Evolutionary conservation across 2,888 invertebrate genomes (phyloP).

Genomic region (Chloroclystis v-ata): DNA sequence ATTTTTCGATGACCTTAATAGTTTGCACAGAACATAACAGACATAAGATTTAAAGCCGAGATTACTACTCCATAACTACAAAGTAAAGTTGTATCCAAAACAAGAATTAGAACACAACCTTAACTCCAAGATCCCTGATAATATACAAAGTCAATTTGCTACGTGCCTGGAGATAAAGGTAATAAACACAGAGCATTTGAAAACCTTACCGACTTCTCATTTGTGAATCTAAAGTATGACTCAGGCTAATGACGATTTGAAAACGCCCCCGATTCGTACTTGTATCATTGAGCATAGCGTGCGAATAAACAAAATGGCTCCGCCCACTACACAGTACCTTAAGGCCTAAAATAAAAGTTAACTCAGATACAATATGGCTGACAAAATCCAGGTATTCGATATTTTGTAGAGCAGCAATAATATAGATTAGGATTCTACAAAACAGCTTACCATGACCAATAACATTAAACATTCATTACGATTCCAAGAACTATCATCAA

Average conservation of each 20-base stretch:
- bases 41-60: too few species aligned
- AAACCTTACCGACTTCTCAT: constrained; percentile 8
- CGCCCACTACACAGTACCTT: constrained; percentile 54
- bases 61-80: too few species aligned
- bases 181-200: not conserved
- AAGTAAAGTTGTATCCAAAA: too few species aligned
- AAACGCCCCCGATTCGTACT: too few species aligned
- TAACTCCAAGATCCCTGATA: constrained; percentile 22
- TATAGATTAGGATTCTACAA: too few species aligned
- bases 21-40: too few species aligned
- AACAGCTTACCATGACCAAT: too few species aligned
- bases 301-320: constrained; percentile 61
- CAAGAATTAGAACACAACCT: constrained; percentile 12
- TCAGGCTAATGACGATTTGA: constrained; percentile 46
- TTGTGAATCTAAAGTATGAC: constrained; percentile 45
- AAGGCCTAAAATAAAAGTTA: constrained; percentile 37
- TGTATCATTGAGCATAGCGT: constrained; percentile 38
- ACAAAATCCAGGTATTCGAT: not conserved
- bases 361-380: constrained; percentile 41
- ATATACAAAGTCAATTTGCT: not conserved
- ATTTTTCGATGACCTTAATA: too few species aligned
- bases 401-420: too few species aligned
- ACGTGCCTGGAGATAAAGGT: constrained; percentile 10
- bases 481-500: too few species aligned
- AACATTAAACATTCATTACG: too few species aligned